phyloP scores from a whole-genome alignment of 2,888 invertebrate species.

The Leptarthrus brevirostris region DNA sequence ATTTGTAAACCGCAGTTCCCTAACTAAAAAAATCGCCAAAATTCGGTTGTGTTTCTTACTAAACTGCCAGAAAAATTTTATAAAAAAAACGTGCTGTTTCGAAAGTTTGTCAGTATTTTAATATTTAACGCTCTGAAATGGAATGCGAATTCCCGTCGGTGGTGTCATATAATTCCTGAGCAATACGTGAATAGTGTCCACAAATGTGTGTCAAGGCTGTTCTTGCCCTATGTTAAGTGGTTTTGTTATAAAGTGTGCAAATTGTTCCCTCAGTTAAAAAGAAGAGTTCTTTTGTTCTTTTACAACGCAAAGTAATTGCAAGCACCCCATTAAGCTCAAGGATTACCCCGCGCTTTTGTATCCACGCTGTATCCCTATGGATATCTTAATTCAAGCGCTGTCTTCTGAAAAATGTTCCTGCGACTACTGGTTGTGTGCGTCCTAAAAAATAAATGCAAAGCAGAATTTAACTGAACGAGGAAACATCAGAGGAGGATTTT shows the following conservation, averaged over 20 bases:
- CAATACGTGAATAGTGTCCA: conserved; percentile 32
- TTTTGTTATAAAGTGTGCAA: conserved; percentile 45
- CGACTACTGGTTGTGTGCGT: conserved; percentile 16
- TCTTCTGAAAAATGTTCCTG: conserved; percentile 11
- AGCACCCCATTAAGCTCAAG: conserved; percentile 34
- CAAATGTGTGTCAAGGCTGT: conserved; percentile 45
- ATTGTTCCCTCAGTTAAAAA: conserved; percentile 10
- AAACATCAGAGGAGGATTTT: neutral
- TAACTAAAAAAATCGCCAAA: neutral
- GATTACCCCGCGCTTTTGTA: conserved; percentile 36
- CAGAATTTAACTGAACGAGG: neutral
- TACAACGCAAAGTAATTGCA: conserved; percentile 3
- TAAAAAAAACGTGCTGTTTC: conserved; percentile 6
- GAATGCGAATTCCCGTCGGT: conserved; percentile 25
- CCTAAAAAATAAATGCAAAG: neutral
- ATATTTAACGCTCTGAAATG: neutral
- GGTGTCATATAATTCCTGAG: neutral
- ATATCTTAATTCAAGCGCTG: conserved; percentile 2
- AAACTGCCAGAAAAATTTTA: conserved; percentile 1
- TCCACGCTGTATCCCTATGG: neutral
- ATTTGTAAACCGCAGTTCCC: neutral
- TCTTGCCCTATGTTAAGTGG: conserved; percentile 39
- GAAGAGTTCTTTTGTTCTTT: conserved; percentile 31
- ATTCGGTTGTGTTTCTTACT: conserved; percentile 27
- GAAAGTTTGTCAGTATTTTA: neutral